These are phyloP conservation scores for Callopanchax toddi DNA, from an alignment of 2,113 vertebrate species.

Conservation along the genomic window DNA sequence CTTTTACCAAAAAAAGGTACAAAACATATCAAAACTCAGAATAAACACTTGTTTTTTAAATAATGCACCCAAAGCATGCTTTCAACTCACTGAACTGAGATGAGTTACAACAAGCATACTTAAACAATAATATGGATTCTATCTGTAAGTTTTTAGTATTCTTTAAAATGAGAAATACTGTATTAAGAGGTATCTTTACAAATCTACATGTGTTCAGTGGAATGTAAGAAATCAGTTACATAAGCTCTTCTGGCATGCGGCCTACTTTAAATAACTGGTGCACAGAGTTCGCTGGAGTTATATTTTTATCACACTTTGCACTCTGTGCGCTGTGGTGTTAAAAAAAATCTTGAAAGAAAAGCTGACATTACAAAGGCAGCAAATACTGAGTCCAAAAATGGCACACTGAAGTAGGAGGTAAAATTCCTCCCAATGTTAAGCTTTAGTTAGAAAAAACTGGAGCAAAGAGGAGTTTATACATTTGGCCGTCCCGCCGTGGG, in stretches of 20 bases:
- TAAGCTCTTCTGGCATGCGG: constrained; percentile 39
- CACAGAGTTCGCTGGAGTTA: constrained; percentile 8
- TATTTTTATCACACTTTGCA: constrained; percentile 27
- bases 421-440: constrained; percentile 3
- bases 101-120: constrained; percentile 24
- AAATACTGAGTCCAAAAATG: constrained; percentile 34
- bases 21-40: constrained; percentile 10
- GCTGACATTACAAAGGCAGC: constrained; percentile 30
- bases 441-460: constrained; percentile 23
- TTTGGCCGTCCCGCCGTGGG: constrained; percentile 2
- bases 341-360: constrained; percentile 23
- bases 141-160: constrained; percentile 6
- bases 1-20: constrained; percentile 3
- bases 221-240: constrained; percentile 23
- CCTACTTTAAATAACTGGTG: constrained; percentile 20
- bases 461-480: constrained; percentile 6
- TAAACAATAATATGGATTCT: constrained; percentile 3
- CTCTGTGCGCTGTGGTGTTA: constrained; percentile 3
- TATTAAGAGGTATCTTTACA: constrained; percentile 42
- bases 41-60: constrained; percentile 10
- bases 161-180: constrained; percentile 15
- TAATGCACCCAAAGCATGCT: constrained; percentile 25
- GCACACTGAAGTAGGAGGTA: constrained; percentile 6
- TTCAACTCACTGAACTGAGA: constrained; percentile 9
- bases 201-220: constrained; percentile 40